These are phyloP conservation scores for Lobophora halterata DNA, from an alignment of 2,888 invertebrate species.

Conservation along the genomic window DNA sequence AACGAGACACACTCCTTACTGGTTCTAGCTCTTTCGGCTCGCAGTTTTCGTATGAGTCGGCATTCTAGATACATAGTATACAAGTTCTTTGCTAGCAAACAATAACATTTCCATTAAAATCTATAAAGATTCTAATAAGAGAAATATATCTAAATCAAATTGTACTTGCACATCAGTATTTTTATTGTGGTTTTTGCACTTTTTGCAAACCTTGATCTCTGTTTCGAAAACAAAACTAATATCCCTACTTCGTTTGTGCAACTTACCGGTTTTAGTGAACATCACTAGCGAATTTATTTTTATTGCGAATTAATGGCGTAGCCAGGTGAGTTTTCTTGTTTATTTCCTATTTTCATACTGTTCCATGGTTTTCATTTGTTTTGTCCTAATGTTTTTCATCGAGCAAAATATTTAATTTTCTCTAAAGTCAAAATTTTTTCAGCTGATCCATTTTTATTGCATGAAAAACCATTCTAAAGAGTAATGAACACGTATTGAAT, in stretches of 20 bases:
- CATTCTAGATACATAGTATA: too few species aligned
- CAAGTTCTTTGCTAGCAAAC: too few species aligned
- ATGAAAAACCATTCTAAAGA: slow-evolving; percentile 69
- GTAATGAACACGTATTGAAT: slow-evolving; percentile 80
- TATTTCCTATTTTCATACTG: slow-evolving; percentile 74
- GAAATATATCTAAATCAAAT: too few species aligned
- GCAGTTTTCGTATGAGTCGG: too few species aligned
- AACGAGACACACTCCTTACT: too few species aligned
- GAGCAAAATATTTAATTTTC: slow-evolving; percentile 72
- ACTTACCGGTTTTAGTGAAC: slow-evolving; percentile 12
- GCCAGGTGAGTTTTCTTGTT: slow-evolving; percentile 80
- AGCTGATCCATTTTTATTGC: slow-evolving; percentile 68
- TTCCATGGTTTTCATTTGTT: slow-evolving; percentile 78
- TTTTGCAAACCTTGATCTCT: too few species aligned
- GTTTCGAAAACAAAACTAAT: too few species aligned
- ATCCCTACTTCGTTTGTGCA: neutral
- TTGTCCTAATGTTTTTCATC: slow-evolving; percentile 75
- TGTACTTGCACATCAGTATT: too few species aligned
- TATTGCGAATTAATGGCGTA: slow-evolving; percentile 81
- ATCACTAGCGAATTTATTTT: slow-evolving; percentile 61
- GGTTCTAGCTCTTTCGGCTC: too few species aligned
- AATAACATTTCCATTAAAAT: too few species aligned
- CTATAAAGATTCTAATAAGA: too few species aligned
- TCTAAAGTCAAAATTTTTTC: slow-evolving; percentile 76
- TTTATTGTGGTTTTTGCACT: too few species aligned